Evolutionary conservation across 2,888 invertebrate genomes (phyloP), one percentile per base, ranked within the genome.

Genomic region (Cryptocheilus praepositus): DNA sequence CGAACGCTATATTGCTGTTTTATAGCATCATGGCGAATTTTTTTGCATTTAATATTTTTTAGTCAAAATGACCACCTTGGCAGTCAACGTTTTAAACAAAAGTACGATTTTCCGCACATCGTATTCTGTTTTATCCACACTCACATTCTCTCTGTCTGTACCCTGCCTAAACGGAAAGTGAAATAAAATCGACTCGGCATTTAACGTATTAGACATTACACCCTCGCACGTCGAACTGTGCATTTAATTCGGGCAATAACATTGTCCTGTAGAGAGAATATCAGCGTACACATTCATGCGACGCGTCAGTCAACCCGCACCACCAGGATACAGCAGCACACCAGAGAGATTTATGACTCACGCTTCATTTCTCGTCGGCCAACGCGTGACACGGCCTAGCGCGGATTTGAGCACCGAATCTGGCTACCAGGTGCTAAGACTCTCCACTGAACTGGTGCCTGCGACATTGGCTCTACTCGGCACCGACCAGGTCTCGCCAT

Each of bases 371-470:
- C 86, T 95, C 60, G 90, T 94, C 57, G 95, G 95, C 0, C 92
- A 94, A 64, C 91, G 93, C 3, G 92, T 94, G 19, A 90, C 91
- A 76, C 90, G 91, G 77, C 91, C 91, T 16, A 92, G 92, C 65
- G 89, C 89, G 67, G 90, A 91, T 72, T 90, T 91, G 18, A 90
- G 91, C 0, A 84, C 90, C 2, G 91, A 93, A 73, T 95, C 95
- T 83, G 95, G 95, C 16, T 96, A 96, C 90, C 96, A 96, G 88
- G 95, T 94, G 0, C 88, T 97, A 64, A 92, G 96, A 67, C 90
- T 97, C 65, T 94, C 96, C 13, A 96, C 96, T n/a, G 96, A 97
- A 89, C 88, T 97, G n/a, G 94, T 96, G 73, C 97, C 97, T 0
- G 95, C 96, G 0, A 94, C 95, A 0, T 90, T 96, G 28, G 95